A percentile compares a stretch with the other conserved stretches of the same genome.
Conservation (phyloP, 1,140 invertebrate genomes). For the Procambarus virginalis region DNA sequence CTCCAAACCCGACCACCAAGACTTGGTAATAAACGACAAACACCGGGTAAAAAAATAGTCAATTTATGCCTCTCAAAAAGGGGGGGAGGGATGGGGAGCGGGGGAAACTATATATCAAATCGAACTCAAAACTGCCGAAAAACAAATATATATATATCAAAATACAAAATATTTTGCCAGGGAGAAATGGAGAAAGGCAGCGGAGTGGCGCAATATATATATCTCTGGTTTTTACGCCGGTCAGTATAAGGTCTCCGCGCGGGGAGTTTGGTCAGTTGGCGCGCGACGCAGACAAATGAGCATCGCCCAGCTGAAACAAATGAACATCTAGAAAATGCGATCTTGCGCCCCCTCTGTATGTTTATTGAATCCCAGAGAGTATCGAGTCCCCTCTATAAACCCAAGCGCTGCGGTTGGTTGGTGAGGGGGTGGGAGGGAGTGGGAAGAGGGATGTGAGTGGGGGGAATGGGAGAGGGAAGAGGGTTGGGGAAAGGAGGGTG, state of each 20-base stretch:
- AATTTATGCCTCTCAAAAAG: too few relatives aligned
- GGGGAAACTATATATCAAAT: too few relatives aligned
- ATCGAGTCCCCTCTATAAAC: slow-evolving; percentile 32
- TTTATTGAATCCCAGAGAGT: slow-evolving; percentile 65
- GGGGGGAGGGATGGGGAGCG: too few relatives aligned
- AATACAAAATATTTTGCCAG: neutral
- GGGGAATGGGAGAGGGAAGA: neutral
- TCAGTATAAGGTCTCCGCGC: slow-evolving; percentile 38
- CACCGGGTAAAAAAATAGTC: too few relatives aligned
- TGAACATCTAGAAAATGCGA: slow-evolving; percentile 66
- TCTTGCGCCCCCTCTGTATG: slow-evolving; percentile 66
- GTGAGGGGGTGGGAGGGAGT: neutral
- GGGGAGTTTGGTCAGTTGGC: slow-evolving; percentile 64
- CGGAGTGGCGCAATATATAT: slow-evolving; percentile 27
- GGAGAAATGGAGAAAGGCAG: slow-evolving; percentile 10
- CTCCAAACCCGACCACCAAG: too few relatives aligned
- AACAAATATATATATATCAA: neutral
- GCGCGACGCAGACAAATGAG: slow-evolving; percentile 66
- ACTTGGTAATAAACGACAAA: too few relatives aligned
- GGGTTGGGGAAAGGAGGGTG: neutral
- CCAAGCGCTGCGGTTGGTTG: slow-evolving; percentile 8
- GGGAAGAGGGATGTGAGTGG: neutral
- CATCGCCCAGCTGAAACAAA: slow-evolving; percentile 65
- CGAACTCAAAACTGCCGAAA: too few relatives aligned
- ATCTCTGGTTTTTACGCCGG: slow-evolving; percentile 34